Base-by-base conservation (phyloP, 2,888 invertebrate genomes). In the Mythimna albipuncta region DNA sequence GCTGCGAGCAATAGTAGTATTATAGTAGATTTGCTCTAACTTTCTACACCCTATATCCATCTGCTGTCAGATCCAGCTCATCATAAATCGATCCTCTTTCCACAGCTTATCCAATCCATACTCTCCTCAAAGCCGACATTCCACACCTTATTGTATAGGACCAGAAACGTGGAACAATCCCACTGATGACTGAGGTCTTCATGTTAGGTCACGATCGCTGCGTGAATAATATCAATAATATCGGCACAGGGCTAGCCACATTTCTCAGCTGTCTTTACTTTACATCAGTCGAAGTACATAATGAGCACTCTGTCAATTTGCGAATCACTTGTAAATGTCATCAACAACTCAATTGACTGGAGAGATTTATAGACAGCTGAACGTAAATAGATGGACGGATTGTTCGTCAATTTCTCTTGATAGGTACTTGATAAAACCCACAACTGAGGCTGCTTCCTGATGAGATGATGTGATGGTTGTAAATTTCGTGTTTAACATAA, bases 251-350 rank as follows among this genome's bases (percentile, higher is more conserved):
- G 82, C 58, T 76, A 80, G 59, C 78, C 52, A 74, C 85, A 69
- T 81, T 72, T 81, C 77, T 61, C 72, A 72, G 58, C 73, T 59
- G 69, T 72, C 69, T 75, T 73, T 62, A 68, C 47, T 77, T 73
- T 62, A 68, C 47, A 50, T 21, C 19, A 4, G 47, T 69, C 35
- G 69, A 72, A 81, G 72, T 59, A 54, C 35, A 11, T 83, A 78
- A 73, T 68, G 62, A 77, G 55, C 72, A 67, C 75, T 74, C 72
- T 82, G 83, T 73, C 77, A 75, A 80, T 85, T 83, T 68, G 57
- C 38, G 26, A 63, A 76, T 67, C 72, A 72, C 72, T 69, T 72
- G 68, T 70, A 79, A 66, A 82, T 77, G 69, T 75, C 72, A 85
- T 67, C 69, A 67, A 76, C 59, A 6, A 55, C 80, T 84, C 72